These are phyloP conservation scores for Clarias gariepinus DNA, from an alignment of 2,113 vertebrate species.

Conservation along the genomic window DNA sequence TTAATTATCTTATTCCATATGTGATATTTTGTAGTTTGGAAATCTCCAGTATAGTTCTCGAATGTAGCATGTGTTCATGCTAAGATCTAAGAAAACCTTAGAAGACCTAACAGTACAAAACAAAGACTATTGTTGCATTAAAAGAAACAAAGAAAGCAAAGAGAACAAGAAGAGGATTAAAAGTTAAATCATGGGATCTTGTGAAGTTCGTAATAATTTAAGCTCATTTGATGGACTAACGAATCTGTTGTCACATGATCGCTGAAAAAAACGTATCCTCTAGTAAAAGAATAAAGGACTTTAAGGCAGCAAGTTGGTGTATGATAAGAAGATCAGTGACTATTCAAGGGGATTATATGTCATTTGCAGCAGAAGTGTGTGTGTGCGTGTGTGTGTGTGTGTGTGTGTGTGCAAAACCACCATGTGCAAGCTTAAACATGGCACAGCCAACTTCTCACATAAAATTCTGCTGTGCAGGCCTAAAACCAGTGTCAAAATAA, in stretches of 20 bases:
- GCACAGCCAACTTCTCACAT: conserved; percentile 11
- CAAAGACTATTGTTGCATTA: conserved; percentile 54
- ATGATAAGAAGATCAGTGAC: conserved; percentile 65
- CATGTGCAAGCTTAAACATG: conserved; percentile 26
- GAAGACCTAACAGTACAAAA: conserved; percentile 52
- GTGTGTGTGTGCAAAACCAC: conserved; percentile 39
- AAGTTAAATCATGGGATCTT: conserved; percentile 69
- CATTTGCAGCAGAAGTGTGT: conserved; percentile 39
- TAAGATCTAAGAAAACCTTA: conserved; percentile 47
- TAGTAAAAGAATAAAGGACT: background rate
- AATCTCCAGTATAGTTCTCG: too few species aligned
- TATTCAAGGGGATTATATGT: conserved; percentile 64
- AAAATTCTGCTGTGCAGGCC: background rate
- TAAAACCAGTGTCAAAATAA: conserved; percentile 41
- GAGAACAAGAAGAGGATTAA: conserved; percentile 60
- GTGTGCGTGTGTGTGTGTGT: background rate
- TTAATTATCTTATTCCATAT: too few species aligned
- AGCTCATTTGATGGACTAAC: conserved; percentile 70
- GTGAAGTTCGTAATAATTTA: conserved; percentile 61
- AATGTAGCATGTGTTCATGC: conserved; percentile 34
- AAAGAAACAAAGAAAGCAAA: conserved; percentile 45
- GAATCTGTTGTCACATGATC: conserved; percentile 73
- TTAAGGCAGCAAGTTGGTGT: conserved; percentile 38
- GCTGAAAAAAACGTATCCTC: conserved; percentile 22
- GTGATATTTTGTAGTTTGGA: too few species aligned